Evolutionary conservation across 2,888 invertebrate species (phyloP).

Genomic region (Pristionchus arcanus): DNA sequence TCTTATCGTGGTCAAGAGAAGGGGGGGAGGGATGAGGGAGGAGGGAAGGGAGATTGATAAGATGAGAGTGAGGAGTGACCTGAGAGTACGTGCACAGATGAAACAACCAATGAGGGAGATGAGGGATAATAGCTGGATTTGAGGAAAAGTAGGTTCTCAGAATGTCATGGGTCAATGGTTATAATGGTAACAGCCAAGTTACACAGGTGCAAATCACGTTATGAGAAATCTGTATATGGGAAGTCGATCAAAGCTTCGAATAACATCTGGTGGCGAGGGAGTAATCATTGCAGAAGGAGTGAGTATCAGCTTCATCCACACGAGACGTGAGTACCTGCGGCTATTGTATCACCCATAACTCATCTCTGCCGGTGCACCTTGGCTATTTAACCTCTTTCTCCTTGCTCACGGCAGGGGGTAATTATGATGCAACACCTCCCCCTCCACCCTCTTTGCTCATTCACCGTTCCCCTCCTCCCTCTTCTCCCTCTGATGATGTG

Average conservation of each 20-base stretch:
- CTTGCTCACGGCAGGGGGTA: not conserved
- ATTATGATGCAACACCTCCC: slow-evolving; percentile 45
- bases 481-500: not conserved
- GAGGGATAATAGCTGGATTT: not conserved
- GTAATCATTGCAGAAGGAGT: no score
- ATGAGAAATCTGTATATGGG: not conserved
- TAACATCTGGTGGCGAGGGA: no score
- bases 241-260: no score
- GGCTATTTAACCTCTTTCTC: slow-evolving; percentile 11
- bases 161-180: no score
- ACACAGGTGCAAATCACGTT: not conserved
- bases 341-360: not conserved
- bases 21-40: not conserved
- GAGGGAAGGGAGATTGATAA: slow-evolving; percentile 13
- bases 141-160: not conserved
- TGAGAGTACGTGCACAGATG: slow-evolving; percentile 32
- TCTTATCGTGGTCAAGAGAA: slow-evolving; percentile 2
- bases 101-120: slow-evolving; percentile 44
- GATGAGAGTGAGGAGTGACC: slow-evolving; percentile 20
- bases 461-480: slow-evolving; percentile 33
- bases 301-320: no score
- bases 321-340: not conserved
- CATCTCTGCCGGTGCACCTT: not conserved
- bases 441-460: slow-evolving; percentile 18
- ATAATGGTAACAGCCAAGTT: no score